A percentile compares a stretch with the other conserved stretches of the same genome.
Evolutionary conservation across 2,888 invertebrate species (phyloP).

Genomic region (Branchinecta sandiegonensis): DNA sequence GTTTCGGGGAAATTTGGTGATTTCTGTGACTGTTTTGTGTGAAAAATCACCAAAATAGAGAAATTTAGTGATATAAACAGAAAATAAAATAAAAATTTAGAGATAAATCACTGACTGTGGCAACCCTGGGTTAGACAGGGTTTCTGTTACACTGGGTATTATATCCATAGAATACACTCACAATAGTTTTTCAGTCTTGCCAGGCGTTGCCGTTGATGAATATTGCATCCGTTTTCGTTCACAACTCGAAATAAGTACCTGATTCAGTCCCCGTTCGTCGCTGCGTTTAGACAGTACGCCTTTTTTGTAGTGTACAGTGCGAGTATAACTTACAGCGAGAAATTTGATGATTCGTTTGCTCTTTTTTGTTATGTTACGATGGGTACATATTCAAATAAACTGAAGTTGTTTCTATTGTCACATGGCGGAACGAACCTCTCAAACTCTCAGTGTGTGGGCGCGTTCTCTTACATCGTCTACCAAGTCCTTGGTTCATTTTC

Average conservation of each 20-base stretch:
- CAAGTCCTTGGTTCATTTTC: no score
- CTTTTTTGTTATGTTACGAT: conserved; percentile 9
- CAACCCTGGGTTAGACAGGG: background rate
- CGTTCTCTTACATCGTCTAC: no score
- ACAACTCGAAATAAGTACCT: conserved; percentile 14
- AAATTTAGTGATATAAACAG: no score
- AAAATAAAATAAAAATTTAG: no score
- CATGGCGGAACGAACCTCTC: background rate
- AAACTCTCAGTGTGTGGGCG: no score
- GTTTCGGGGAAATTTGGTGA: no score
- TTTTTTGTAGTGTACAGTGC: background rate
- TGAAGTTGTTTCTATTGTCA: conserved; percentile 3
- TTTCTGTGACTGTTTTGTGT: no score
- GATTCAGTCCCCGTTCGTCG: background rate
- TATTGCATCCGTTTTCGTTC: background rate
- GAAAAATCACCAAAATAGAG: no score
- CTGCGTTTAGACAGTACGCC: background rate
- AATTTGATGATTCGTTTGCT: conserved; percentile 4
- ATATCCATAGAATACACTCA: background rate
- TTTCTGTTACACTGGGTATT: background rate
- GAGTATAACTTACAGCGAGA: background rate
- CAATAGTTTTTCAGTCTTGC: background rate
- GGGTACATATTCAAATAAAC: conserved; percentile 1
- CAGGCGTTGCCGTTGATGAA: background rate
- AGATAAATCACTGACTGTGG: background rate